phyloP scores from a whole-genome alignment of 2,113 vertebrate genomes.

The Ascaphus truei region DNA sequence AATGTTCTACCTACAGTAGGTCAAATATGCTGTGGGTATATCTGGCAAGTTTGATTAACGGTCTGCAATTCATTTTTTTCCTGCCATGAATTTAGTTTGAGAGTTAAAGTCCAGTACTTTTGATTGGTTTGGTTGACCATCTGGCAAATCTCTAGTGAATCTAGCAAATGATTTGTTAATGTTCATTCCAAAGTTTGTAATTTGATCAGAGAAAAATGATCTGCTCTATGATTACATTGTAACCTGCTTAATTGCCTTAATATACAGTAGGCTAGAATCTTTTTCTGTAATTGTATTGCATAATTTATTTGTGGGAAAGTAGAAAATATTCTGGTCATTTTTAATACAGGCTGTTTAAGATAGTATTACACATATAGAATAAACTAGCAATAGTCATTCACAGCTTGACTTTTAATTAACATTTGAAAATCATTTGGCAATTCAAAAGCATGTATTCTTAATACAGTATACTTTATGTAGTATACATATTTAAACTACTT shows the following conservation, averaged over 20 bases:
- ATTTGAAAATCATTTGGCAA: background rate
- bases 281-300: background rate
- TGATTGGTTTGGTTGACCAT: constrained; percentile 4
- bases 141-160: background rate
- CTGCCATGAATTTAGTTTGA: background rate
- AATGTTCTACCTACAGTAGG: too few species aligned
- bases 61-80: too few species aligned
- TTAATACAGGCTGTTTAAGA: too few species aligned
- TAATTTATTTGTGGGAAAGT: background rate
- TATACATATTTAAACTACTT: too few species aligned
- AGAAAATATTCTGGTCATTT: background rate
- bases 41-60: too few species aligned
- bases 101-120: constrained; percentile 4
- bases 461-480: background rate
- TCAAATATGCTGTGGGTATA: too few species aligned
- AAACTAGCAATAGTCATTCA: background rate
- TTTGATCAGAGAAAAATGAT: background rate
- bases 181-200: constrained; percentile 9
- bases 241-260: constrained; percentile 11
- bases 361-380: too few species aligned
- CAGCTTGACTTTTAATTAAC: constrained; percentile 8
- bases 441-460: background rate
- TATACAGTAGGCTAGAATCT: background rate
- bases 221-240: background rate
- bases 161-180: background rate